Evolutionary conservation across 2,113 vertebrate species (phyloP), one percentile per base, ranked within the genome.

Genomic region (Seriola rivoliana): DNA sequence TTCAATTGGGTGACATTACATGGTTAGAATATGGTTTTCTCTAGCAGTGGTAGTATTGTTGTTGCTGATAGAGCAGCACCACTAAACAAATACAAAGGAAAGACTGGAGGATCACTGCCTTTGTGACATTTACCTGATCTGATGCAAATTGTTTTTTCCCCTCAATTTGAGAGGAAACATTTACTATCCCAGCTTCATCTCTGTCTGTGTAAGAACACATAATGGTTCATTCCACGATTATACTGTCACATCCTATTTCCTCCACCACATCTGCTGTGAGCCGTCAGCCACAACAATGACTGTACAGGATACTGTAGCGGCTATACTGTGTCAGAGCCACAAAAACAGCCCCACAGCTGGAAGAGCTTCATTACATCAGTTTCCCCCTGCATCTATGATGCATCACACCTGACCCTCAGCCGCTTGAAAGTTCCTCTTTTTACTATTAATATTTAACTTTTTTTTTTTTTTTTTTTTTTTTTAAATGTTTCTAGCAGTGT

Each of bases 231-330:
- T 75, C 65, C 62, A 50, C 58, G 79, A 78, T 88, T 78, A 42
- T 75, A 71, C 58, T 59, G 66, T 90, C 89, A 91, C 84, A 78
- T 93, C 89, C 91, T 84, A 48, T 85, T 93, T 89, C 90, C 89
- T 83, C 79, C 76, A 34, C 71, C 69, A 88, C 86, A 90, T 88
- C 85, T 86, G 85, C 54, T 63, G 70, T 60, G 59, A 76, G 46
- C 34, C 0, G 55, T 55, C 58, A 29, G 58, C 82, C 85, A 38
- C 68, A 88, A 94, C 93, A 93, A 93, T 91, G 71, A 78, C 58
- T n/a, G 0, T 32, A 50, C 89, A 88, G 92, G 91, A 93, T 88
- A 65, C 78, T 21, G 69, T 13, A 52, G 25, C 44, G 21, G 58
- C 48, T 58, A n/a, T 57, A 70, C 44, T 62, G 46, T 67, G 78